phyloP scores from a whole-genome alignment of 37 sponge, comb jelly and placozoan species.

The Chondrosia reniformis region DNA sequence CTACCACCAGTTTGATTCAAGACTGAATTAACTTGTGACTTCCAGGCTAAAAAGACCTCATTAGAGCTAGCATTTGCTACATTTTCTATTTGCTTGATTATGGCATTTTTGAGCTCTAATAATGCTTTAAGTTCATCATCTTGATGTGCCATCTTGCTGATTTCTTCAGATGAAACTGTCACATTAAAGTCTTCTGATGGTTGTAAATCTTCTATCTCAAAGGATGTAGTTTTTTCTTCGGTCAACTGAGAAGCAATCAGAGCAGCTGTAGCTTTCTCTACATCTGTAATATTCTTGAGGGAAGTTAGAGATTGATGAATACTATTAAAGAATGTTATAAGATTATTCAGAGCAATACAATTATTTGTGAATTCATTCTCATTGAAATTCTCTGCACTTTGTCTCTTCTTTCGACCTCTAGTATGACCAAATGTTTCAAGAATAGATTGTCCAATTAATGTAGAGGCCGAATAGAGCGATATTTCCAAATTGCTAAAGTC shows the following conservation, averaged over 20 bases:
- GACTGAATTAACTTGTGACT: not conserved
- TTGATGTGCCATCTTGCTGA: not conserved
- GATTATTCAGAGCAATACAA: not conserved
- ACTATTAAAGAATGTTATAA: not conserved
- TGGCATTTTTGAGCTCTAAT: not conserved
- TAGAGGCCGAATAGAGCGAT: not conserved
- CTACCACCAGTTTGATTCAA: not conserved
- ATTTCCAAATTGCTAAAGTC: not conserved
- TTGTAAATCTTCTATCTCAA: not conserved
- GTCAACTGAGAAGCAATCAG: not conserved
- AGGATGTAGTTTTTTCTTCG: not conserved
- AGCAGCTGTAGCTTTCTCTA: not conserved
- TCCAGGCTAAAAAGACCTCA: conserved; percentile 1
- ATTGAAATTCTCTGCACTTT: not conserved
- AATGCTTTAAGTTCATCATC: conserved; percentile 13
- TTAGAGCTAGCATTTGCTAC: not conserved
- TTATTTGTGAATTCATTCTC: not conserved
- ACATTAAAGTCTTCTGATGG: conserved; percentile 3
- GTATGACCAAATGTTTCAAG: not conserved
- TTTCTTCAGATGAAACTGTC: not conserved
- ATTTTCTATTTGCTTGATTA: not conserved
- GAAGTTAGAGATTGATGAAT: not conserved
- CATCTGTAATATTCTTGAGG: not conserved
- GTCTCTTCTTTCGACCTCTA: not conserved
- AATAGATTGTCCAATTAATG: not conserved